These are phyloP conservation scores for Stenopsyche tienmushanensis DNA, from an alignment of 1,140 invertebrate species.

Conservation along the genomic window DNA sequence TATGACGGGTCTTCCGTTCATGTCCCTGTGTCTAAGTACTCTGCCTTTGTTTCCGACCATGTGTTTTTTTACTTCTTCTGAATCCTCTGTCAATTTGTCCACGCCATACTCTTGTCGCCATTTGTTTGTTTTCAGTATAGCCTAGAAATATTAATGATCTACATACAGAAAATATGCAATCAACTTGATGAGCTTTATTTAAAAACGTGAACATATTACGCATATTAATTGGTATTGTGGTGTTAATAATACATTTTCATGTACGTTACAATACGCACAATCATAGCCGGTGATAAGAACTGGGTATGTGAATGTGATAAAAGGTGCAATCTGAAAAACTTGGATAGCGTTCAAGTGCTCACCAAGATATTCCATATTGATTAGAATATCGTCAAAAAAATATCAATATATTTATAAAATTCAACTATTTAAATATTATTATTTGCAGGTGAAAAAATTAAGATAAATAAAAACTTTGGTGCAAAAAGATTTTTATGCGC, in stretches of 20 bases:
- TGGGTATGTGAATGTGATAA: too few species aligned
- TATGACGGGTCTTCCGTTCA: constrained; percentile 68
- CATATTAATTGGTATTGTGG: too few species aligned
- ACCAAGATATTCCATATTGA: too few species aligned
- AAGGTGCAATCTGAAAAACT: too few species aligned
- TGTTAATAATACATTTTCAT: too few species aligned
- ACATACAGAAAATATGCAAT: too few species aligned
- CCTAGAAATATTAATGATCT: constrained; percentile 54
- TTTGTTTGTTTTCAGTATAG: constrained; percentile 75
- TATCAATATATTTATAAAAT: neutral
- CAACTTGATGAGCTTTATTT: too few species aligned
- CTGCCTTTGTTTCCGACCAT: constrained; percentile 62
- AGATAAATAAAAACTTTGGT: neutral
- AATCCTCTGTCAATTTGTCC: constrained; percentile 55
- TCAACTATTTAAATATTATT: neutral
- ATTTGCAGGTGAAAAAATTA: neutral
- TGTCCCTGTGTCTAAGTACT: constrained; percentile 68
- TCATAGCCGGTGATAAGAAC: too few species aligned
- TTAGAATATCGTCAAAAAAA: too few species aligned
- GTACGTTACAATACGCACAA: too few species aligned
- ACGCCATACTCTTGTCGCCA: constrained; percentile 74
- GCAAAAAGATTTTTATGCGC: neutral
- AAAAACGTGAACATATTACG: too few species aligned
- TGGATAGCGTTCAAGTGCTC: too few species aligned
- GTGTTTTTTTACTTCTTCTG: constrained; percentile 63